Conservation (phyloP, 2,797 vertebrate genomes). For the Podarcis siculus region DNA sequence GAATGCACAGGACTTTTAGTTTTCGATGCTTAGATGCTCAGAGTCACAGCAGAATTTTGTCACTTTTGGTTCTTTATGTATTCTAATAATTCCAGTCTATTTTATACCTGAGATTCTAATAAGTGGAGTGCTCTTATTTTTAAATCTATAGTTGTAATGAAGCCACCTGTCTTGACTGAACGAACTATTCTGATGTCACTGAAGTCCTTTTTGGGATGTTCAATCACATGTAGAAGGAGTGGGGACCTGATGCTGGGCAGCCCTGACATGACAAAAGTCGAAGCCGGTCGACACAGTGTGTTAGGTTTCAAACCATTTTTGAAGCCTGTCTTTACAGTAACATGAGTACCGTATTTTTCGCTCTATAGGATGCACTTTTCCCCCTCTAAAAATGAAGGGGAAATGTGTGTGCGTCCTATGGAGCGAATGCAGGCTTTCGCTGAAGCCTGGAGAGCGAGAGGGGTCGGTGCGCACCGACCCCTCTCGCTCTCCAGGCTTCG, state of each 20-base stretch:
- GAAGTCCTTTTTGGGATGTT: neutral
- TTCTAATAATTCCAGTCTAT: neutral
- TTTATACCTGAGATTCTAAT: neutral
- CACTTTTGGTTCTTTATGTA: neutral
- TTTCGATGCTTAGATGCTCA: slow-evolving; percentile 11
- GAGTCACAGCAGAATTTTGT: slow-evolving; percentile 12
- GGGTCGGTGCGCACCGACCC: too few relatives aligned
- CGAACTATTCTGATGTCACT: neutral
- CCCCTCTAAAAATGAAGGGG: too few relatives aligned
- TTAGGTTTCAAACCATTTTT: too few relatives aligned
- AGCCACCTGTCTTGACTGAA: neutral
- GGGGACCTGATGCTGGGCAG: neutral
- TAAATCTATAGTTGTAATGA: neutral
- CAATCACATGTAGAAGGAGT: neutral
- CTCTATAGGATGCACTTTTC: too few relatives aligned
- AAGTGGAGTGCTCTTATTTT: neutral
- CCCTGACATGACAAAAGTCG: neutral
- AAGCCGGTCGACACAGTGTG: too few relatives aligned
- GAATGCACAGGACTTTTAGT: slow-evolving; percentile 5
- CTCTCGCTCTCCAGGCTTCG: too few relatives aligned
- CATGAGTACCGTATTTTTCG: too few relatives aligned
- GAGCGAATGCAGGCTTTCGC: too few relatives aligned
- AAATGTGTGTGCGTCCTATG: too few relatives aligned
- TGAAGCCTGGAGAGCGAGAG: too few relatives aligned
- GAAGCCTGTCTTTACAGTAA: too few relatives aligned